Base-by-base conservation (phyloP, 2,113 vertebrate species). In the Misgurnus mizolepis region DNA sequence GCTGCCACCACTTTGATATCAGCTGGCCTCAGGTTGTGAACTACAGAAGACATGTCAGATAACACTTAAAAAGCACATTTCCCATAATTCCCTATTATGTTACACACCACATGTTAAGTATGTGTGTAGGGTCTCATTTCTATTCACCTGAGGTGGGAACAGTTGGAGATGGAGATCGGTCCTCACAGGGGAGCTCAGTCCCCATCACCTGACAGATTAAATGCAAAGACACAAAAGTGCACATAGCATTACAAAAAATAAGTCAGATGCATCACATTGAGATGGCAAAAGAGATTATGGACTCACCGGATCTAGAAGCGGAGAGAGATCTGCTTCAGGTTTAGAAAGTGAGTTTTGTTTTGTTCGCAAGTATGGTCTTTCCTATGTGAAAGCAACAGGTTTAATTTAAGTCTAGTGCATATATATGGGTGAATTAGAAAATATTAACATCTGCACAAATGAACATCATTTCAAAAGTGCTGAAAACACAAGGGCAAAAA, bases 1-100 rank as follows among this genome's bases (percentile, higher is more conserved):
- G 98, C 95, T 56, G 94, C 97, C 86, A 99, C 91, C 55, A 98
- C 88, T 81, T 88, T 94, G 79, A 99, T 86, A 64, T 99, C 96
- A 78, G 90, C 96, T 47, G 98, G 96, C 86, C 91, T 93, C 83
- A 99, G 90, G 45, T 86, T 82, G 80, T 99, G 95, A 82, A 98
- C 97, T 99, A 84, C 14, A 92, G 87, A 72, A 22, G 0, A 79
- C 45, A 78, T 7, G 80, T 0, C 14, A 84, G 40, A 47, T 8
- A 3, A 1, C 49, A 8, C 45, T 61, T 15, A 73, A 34, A n/a
- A 69, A 65, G 15, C 34, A 47, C 4, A 34, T 17, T 60, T n/a
- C 39, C 14, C 5, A 49, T 49, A 22, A 18, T 66, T 43, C 5
- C 2, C 7, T 4, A 17, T 18, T 6, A 4, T 53, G 49, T 14